Conservation (phyloP, 1,140 invertebrate genomes). For the Linepithema humile region DNA sequence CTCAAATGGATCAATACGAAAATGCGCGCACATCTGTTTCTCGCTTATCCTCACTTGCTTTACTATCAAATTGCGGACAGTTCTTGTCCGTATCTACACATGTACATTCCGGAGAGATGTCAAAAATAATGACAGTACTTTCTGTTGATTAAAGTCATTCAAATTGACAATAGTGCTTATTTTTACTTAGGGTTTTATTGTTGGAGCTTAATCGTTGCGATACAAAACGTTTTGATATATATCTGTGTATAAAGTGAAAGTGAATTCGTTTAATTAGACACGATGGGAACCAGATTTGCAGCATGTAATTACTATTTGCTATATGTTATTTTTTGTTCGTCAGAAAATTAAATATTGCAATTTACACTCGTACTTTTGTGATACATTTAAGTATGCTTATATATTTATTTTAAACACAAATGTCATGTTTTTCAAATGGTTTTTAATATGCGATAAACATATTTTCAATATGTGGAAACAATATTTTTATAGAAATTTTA, state of each 20-base stretch:
- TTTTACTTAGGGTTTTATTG: not conserved
- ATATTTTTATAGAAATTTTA: not conserved
- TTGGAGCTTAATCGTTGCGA: not conserved
- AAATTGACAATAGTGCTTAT: not conserved
- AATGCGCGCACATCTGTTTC: conserved; percentile 28
- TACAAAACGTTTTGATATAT: not conserved
- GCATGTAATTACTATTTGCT: conserved; percentile 79
- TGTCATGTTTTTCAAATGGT: not conserved
- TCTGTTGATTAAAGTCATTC: not conserved
- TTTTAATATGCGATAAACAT: not conserved
- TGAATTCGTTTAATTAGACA: conserved; percentile 1
- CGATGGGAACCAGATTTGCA: conserved; percentile 84
- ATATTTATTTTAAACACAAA: not conserved
- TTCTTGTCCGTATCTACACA: not conserved
- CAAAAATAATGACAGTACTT: not conserved
- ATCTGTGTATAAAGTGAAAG: not conserved
- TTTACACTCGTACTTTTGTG: not conserved
- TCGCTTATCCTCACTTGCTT: not conserved
- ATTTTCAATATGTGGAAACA: not conserved
- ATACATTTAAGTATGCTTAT: not conserved
- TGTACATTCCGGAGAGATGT: not conserved
- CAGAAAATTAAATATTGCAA: not conserved
- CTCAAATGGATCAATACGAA: conserved; percentile 34
- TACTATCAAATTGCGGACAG: not conserved
- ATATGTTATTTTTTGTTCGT: not conserved